Conservation (phyloP, 2,113 vertebrate genomes). For the Lophius piscatorius region DNA sequence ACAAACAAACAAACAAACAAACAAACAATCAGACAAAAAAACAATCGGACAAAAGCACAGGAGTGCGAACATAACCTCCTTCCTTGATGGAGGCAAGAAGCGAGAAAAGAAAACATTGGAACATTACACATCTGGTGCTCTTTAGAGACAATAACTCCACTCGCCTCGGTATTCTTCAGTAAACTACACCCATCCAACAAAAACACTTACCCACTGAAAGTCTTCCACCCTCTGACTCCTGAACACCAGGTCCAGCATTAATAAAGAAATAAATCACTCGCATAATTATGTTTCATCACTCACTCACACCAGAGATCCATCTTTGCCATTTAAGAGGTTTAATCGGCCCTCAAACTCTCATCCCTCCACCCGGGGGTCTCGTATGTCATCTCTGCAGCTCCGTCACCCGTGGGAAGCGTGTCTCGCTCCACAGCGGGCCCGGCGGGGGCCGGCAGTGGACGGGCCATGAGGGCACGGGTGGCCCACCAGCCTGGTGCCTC, state of each 20-base stretch:
- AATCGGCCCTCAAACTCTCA: constrained; percentile 7
- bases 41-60: no score
- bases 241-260: constrained; percentile 1
- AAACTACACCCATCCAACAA: neutral
- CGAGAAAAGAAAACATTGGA: no score
- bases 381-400: constrained; percentile 58
- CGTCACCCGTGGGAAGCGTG: constrained; percentile 70
- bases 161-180: no score
- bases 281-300: constrained; percentile 23
- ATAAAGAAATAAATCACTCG: neutral
- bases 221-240: constrained; percentile 11
- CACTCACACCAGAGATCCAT: constrained; percentile 4
- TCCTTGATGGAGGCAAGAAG: no score
- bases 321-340: neutral
- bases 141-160: no score
- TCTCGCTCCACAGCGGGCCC: constrained; percentile 33
- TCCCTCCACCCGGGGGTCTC: no score
- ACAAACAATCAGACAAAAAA: no score
- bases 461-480: constrained; percentile 61
- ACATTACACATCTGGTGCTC: no score
- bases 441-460: constrained; percentile 20
- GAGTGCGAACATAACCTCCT: no score
- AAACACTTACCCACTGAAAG: neutral
- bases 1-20: no score
- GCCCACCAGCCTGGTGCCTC: constrained; percentile 67